Evolutionary conservation across 2,888 invertebrate genomes (phyloP).

Genomic region (Ormyrus nitidulus): DNA sequence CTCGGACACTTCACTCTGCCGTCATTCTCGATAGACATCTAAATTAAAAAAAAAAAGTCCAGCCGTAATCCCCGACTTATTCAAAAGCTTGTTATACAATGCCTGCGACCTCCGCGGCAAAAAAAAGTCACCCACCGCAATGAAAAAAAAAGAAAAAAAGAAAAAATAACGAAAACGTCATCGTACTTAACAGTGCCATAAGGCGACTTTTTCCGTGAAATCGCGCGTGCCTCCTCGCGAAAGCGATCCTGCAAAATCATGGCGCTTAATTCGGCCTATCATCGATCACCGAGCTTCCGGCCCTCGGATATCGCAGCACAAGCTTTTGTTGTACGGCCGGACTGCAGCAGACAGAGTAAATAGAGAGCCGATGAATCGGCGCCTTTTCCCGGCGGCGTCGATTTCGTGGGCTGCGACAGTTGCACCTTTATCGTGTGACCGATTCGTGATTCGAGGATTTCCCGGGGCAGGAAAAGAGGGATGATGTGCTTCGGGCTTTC

Average conservation of each 20-base stretch:
- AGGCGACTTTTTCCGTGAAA: conserved; percentile 18
- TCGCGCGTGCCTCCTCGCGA: conserved; percentile 18
- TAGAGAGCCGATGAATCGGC: conserved; percentile 27
- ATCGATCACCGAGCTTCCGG: conserved; percentile 37
- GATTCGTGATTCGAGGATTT: conserved; percentile 18
- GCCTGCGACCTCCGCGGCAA: neutral
- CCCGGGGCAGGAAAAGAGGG: neutral
- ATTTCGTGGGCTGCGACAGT: neutral
- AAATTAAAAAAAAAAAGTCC: conserved; percentile 29
- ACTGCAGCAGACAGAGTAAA: neutral
- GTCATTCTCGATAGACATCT: conserved; percentile 38
- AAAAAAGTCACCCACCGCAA: neutral
- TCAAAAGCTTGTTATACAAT: conserved; percentile 33
- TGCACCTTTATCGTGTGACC: conserved; percentile 32
- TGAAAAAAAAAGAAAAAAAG: neutral
- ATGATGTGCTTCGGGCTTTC: neutral
- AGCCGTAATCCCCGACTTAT: conserved; percentile 24
- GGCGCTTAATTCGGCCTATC: conserved; percentile 42
- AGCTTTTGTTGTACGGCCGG: neutral
- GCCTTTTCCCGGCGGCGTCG: conserved; percentile 30
- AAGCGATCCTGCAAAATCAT: conserved; percentile 45
- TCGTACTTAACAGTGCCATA: conserved; percentile 48
- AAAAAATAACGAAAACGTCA: conserved; percentile 43
- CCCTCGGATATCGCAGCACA: neutral
- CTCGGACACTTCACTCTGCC: neutral